phyloP scores from a whole-genome alignment of 2,113 vertebrate genomes.

The Uria aalge region DNA sequence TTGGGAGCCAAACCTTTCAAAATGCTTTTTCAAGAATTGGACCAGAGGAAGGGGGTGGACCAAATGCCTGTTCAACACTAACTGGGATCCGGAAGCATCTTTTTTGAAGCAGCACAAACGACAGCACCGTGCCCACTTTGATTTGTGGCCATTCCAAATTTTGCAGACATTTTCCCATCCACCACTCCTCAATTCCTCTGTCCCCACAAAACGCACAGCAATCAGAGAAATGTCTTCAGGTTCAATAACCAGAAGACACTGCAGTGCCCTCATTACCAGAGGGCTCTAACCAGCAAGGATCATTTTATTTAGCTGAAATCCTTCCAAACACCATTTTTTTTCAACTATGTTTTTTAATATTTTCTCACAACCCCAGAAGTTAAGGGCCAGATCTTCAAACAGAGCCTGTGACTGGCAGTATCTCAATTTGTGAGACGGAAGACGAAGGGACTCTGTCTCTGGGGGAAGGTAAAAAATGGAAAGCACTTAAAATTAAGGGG shows the following conservation, averaged over 20 bases:
- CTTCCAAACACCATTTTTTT: background rate
- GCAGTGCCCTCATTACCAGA: background rate
- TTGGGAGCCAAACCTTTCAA: background rate
- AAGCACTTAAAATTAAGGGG: background rate
- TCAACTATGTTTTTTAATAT: background rate
- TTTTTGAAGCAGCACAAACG: background rate
- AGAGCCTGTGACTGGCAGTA: background rate
- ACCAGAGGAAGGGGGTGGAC: background rate
- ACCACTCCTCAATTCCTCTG: background rate
- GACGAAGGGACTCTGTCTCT: background rate
- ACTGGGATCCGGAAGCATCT: background rate
- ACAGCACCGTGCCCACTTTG: background rate
- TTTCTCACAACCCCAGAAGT: background rate
- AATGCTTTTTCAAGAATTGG: background rate
- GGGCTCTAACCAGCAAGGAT: background rate
- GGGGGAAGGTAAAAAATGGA: background rate
- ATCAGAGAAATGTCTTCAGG: background rate
- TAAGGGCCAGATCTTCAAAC: conserved; percentile 22
- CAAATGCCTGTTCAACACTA: background rate
- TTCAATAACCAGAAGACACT: background rate
- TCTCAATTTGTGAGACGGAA: background rate
- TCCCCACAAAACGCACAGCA: accelerated
- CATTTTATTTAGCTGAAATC: background rate
- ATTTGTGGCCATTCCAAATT: background rate
- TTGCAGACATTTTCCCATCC: background rate